A percentile compares a stretch with the other conserved stretches of the same genome.
Conservation (phyloP, 2,113 vertebrate species). For the Tachysurus fulvidraco region DNA sequence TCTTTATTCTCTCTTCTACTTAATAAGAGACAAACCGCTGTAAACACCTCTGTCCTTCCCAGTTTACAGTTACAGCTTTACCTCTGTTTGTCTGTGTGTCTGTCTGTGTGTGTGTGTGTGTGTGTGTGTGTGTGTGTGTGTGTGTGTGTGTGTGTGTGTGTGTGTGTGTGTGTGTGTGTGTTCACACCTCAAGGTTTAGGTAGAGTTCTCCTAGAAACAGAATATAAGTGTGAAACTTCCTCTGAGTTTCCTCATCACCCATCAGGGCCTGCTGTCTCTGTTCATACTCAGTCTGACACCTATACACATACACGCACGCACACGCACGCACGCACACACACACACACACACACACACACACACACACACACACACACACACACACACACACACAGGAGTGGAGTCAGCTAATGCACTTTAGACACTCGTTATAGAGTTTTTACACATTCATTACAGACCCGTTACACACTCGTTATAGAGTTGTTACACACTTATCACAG, state of each 20-base stretch:
- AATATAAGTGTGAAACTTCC: slow-evolving; percentile 90
- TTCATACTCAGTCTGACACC: slow-evolving; percentile 86
- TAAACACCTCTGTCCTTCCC: too few relatives aligned
- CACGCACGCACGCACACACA: too few relatives aligned
- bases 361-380: too few relatives aligned
- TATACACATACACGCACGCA: slow-evolving; percentile 54
- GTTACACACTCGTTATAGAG: background rate
- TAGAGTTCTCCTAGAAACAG: slow-evolving; percentile 95
- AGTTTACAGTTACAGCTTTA: too few relatives aligned
- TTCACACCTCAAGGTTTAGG: slow-evolving; percentile 89
- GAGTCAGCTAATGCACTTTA: too few relatives aligned
- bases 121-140: too few relatives aligned
- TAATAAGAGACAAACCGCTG: too few relatives aligned
- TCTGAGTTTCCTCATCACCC: slow-evolving; percentile 79
- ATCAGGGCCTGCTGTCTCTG: slow-evolving; percentile 79
- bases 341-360: too few relatives aligned
- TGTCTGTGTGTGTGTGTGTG: too few relatives aligned
- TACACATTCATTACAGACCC: slow-evolving; percentile 71
- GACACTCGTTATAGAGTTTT: background rate
- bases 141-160: background rate
- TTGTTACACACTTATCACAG: background rate
- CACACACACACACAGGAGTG: background rate
- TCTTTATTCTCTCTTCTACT: too few relatives aligned
- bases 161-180: background rate
- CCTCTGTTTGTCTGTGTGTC: background rate